phyloP scores from a whole-genome alignment of 2,888 invertebrate genomes.

The Brenthis hecate region DNA sequence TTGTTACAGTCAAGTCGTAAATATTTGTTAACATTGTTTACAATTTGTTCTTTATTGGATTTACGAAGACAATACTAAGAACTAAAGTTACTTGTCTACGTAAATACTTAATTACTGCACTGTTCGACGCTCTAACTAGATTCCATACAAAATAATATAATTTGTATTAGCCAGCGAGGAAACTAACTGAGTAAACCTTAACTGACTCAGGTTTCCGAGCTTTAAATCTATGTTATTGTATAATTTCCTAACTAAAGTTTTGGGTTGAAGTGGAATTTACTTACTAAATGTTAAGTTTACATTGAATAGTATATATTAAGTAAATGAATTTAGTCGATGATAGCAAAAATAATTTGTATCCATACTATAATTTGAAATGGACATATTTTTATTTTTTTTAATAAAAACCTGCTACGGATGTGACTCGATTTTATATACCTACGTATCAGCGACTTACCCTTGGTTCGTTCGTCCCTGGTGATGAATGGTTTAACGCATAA shows the following conservation, averaged over 20 bases:
- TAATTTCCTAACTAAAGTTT: conserved; percentile 9
- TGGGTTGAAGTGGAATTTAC: not conserved
- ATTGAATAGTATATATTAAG: not conserved
- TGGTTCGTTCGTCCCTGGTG: too few species aligned
- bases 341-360: too few species aligned
- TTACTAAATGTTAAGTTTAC: conserved; percentile 5
- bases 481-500: too few species aligned
- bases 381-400: too few species aligned
- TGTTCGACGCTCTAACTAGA: not conserved
- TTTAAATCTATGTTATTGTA: conserved; percentile 15
- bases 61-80: too few species aligned
- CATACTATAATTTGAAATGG: too few species aligned
- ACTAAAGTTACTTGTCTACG: not conserved
- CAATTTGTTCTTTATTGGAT: too few species aligned
- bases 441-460: too few species aligned
- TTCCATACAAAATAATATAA: not conserved
- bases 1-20: too few species aligned
- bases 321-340: not conserved
- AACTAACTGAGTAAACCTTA: not conserved
- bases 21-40: too few species aligned
- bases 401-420: too few species aligned
- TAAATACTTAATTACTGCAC: not conserved
- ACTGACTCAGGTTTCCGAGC: not conserved
- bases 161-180: not conserved
- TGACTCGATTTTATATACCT: too few species aligned